phyloP scores from a whole-genome alignment of 2,888 invertebrate species.

The Tetheella fluctuosa region DNA sequence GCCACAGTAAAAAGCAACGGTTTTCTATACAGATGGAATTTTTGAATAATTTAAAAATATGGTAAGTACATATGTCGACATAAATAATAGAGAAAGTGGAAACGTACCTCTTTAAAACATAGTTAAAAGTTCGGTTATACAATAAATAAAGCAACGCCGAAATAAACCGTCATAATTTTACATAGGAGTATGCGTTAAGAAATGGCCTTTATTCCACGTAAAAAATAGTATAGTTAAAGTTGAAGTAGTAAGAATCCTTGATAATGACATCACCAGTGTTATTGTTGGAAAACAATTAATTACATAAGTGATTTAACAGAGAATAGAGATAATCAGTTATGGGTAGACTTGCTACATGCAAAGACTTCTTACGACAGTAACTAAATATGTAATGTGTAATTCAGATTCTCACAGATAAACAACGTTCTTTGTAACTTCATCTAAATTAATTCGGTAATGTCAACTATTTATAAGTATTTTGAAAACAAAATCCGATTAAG shows the following conservation, averaged over 20 bases:
- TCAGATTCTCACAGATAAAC: too few species aligned
- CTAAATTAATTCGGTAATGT: background rate
- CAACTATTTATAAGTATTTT: too few species aligned
- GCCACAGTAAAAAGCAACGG: background rate
- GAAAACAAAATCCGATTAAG: too few species aligned
- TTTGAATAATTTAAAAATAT: background rate
- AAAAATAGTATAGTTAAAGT: background rate
- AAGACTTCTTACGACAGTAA: too few species aligned
- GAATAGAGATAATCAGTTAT: constrained; percentile 10
- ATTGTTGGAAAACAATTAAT: constrained; percentile 20
- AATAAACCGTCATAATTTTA: background rate
- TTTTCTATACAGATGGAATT: background rate
- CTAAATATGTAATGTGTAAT: background rate
- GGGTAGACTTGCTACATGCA: constrained; percentile 2
- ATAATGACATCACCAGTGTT: constrained; percentile 38
- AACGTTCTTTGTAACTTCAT: background rate
- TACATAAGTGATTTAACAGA: constrained; percentile 20
- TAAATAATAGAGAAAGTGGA: too few species aligned
- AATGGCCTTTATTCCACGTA: background rate
- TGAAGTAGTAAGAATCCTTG: constrained; percentile 19
- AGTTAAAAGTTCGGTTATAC: too few species aligned
- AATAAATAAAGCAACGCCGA: background rate
- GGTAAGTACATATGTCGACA: background rate
- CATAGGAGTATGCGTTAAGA: background rate
- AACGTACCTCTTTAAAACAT: too few species aligned